Evolutionary conservation across 1,140 invertebrate genomes (phyloP).

Genomic region (Batillaria attramentaria): DNA sequence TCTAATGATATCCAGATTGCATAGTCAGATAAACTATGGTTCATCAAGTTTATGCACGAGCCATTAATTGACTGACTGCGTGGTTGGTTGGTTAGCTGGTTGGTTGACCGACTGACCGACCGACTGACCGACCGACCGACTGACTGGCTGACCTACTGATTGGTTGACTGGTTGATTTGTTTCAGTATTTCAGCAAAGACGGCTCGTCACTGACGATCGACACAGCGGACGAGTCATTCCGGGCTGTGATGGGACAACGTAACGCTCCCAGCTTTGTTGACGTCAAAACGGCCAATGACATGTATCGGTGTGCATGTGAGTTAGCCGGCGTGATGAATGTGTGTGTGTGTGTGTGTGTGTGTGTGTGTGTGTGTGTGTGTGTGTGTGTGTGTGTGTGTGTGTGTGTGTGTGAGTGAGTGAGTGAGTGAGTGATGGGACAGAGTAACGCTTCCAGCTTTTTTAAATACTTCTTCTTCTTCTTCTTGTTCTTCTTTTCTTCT

Average conservation of each 20-base stretch:
- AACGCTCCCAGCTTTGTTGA: conserved; percentile 45
- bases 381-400: neutral
- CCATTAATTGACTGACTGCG: too few species aligned
- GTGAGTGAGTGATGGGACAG: too few species aligned
- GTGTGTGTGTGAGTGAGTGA: neutral
- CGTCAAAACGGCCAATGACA: conserved; percentile 48
- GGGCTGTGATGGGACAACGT: conserved; percentile 43
- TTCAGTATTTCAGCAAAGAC: conserved; percentile 47
- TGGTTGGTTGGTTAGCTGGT: too few species aligned
- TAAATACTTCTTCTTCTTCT: too few species aligned
- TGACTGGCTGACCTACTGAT: too few species aligned
- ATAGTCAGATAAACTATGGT: too few species aligned
- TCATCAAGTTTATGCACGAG: too few species aligned
- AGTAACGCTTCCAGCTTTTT: neutral
- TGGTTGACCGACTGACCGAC: too few species aligned
- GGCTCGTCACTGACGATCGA: conserved; percentile 33
- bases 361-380: neutral
- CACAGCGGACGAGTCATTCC: conserved; percentile 29
- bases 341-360: neutral
- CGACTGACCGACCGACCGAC: too few species aligned
- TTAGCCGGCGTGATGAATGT: neutral
- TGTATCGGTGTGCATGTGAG: conserved; percentile 46
- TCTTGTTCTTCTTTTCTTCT: too few species aligned
- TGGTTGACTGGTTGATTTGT: neutral
- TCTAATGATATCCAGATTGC: too few species aligned